Conservation (phyloP, 1,140 invertebrate genomes). For the Cephus cinctus region DNA sequence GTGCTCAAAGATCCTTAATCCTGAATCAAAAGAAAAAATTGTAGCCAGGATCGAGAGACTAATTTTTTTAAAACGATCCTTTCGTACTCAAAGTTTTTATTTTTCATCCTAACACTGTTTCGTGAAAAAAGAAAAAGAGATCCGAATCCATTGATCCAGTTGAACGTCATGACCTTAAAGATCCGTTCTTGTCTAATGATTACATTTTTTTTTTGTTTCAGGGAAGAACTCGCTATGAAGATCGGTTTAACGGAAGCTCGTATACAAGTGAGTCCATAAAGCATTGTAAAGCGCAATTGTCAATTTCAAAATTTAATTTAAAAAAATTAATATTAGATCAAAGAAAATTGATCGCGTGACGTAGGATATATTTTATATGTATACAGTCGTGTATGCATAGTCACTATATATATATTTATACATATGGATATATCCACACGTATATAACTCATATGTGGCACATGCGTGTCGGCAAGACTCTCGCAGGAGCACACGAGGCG, state of each 20-base stretch:
- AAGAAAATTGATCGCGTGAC: too few species aligned
- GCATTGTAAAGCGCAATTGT: too few species aligned
- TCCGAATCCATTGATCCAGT: conserved; percentile 15
- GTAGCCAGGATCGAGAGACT: too few species aligned
- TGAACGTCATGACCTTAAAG: conserved; percentile 12
- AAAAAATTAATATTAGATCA: too few species aligned
- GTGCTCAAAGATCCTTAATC: background rate
- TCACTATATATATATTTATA: too few species aligned
- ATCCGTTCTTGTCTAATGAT: conserved; percentile 20
- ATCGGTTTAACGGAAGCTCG: conserved; percentile 96
- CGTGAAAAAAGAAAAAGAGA: conserved; percentile 12
- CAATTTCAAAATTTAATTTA: too few species aligned
- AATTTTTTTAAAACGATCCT: too few species aligned
- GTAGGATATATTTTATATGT: too few species aligned
- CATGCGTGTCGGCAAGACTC: background rate
- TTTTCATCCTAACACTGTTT: conserved; percentile 2
- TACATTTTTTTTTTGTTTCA: conserved; percentile 60
- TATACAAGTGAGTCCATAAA: conserved; percentile 93
- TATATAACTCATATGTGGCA: background rate
- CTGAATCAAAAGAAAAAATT: too few species aligned
- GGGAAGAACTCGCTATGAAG: conserved; percentile 97
- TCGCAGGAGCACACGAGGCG: conserved; percentile 6
- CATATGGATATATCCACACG: background rate
- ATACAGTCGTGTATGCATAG: too few species aligned
- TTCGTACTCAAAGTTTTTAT: too few species aligned